These are phyloP conservation scores for Harlomillsia oculata DNA, from an alignment of 1,140 invertebrate genomes.

Conservation along the genomic window DNA sequence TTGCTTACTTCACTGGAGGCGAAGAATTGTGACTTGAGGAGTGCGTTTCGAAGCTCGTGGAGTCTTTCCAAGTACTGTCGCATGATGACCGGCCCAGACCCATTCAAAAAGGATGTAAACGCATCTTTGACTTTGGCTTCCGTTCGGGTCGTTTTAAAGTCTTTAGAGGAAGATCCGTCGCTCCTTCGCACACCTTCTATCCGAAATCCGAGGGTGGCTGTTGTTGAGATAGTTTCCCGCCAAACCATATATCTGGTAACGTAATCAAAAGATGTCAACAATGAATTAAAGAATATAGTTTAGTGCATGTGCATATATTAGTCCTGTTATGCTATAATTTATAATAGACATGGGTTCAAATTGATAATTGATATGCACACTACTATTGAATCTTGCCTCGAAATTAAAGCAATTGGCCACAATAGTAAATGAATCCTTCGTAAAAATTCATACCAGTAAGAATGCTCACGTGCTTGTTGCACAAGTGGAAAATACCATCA, in stretches of 20 bases:
- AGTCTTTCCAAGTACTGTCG: slow-evolving; percentile 69
- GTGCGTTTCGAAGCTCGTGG: slow-evolving; percentile 66
- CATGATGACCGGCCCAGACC: slow-evolving; percentile 66
- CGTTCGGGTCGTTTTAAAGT: slow-evolving; percentile 91
- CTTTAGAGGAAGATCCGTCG: slow-evolving; percentile 79
- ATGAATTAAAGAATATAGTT: too few relatives aligned
- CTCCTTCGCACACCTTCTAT: slow-evolving; percentile 71
- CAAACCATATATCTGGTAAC: slow-evolving; percentile 78
- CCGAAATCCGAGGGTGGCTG: slow-evolving; percentile 78
- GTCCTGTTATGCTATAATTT: too few relatives aligned
- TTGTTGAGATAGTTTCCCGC: slow-evolving; percentile 94
- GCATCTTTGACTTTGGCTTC: slow-evolving; percentile 68
- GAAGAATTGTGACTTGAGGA: slow-evolving; percentile 80
- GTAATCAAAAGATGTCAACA: too few relatives aligned
- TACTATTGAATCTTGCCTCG: too few relatives aligned
- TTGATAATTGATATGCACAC: too few relatives aligned
- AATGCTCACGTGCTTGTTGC: too few relatives aligned
- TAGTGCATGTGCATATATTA: too few relatives aligned
- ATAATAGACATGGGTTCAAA: too few relatives aligned
- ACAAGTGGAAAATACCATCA: too few relatives aligned
- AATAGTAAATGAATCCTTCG: too few relatives aligned
- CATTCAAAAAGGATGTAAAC: slow-evolving; percentile 70
- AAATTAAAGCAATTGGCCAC: too few relatives aligned
- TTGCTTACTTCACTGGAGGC: slow-evolving; percentile 70
- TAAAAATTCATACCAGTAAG: too few relatives aligned